A percentile compares a stretch with the other conserved stretches of the same genome.
Conservation (phyloP, 2,113 vertebrate genomes). For the Euleptes europaea region DNA sequence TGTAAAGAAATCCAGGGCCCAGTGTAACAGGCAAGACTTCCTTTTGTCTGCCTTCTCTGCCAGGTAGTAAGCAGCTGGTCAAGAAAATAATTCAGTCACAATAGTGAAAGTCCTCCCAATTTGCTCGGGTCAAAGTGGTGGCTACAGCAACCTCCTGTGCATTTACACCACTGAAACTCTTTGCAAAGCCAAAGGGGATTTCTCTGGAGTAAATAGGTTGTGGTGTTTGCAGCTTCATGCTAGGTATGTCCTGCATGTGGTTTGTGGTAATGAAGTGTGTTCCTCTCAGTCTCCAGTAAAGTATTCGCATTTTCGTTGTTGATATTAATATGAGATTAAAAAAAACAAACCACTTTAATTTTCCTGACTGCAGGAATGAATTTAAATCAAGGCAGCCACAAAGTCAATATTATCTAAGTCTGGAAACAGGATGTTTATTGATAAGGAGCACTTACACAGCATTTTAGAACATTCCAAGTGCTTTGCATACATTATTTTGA, state of each 20-base stretch:
- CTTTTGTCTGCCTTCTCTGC: not conserved
- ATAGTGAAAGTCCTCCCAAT: not conserved
- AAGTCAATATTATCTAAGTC: not conserved
- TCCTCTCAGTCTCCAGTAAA: constrained; percentile 43
- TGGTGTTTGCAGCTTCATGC: not conserved
- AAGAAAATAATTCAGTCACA: not conserved
- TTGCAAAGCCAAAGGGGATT: not conserved
- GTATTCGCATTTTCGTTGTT: constrained; percentile 40
- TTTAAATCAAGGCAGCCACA: constrained; percentile 28
- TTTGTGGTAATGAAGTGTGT: constrained; percentile 26
- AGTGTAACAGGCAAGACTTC: not conserved
- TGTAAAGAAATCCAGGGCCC: not conserved
- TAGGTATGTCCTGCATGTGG: not conserved
- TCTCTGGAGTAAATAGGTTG: not conserved
- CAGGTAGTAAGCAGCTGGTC: not conserved
- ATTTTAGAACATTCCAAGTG: not conserved
- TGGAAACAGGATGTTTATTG: not conserved
- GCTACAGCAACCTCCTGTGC: not conserved
- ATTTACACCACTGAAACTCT: not conserved
- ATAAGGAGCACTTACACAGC: not conserved
- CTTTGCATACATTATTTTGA: too few species aligned
- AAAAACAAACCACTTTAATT: constrained; percentile 13
- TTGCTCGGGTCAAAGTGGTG: not conserved
- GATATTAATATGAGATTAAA: constrained; percentile 31
- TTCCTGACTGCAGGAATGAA: constrained; percentile 31